phyloP scores from a whole-genome alignment of 2,113 vertebrate species.

The Macrotus californicus region DNA sequence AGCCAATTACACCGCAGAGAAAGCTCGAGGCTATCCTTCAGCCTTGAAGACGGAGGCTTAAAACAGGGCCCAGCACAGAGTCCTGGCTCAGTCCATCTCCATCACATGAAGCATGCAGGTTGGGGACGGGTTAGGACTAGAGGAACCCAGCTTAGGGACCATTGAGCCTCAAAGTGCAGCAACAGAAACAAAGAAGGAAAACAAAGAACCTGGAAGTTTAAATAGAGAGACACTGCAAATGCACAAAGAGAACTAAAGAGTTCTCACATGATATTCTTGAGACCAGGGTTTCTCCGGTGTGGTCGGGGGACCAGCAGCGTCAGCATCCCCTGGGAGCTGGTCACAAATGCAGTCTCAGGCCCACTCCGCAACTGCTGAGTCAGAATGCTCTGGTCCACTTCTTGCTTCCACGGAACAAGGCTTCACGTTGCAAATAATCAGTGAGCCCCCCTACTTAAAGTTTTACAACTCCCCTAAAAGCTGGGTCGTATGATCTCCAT shows the following conservation, averaged over 20 bases:
- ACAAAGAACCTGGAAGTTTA: not conserved
- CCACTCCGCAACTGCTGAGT: not conserved
- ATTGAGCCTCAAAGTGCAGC: not conserved
- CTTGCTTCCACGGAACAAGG: not conserved
- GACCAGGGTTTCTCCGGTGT: not conserved
- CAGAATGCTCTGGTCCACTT: fast-evolving
- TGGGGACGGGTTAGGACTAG: not conserved
- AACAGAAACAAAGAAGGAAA: not conserved
- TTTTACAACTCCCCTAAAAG: not conserved
- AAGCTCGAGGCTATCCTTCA: too few relatives aligned
- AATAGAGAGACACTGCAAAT: not conserved
- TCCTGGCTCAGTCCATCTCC: not conserved
- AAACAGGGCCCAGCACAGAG: not conserved
- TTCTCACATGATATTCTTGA: not conserved
- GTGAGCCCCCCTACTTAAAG: not conserved
- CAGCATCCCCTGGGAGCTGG: not conserved
- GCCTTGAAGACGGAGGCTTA: not conserved
- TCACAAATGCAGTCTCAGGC: not conserved
- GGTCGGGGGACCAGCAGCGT: not conserved
- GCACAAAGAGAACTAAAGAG: not conserved
- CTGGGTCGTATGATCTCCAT: not conserved
- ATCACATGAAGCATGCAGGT: not conserved
- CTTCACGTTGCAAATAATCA: not conserved
- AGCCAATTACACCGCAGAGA: not conserved
- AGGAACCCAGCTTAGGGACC: not conserved